These are phyloP conservation scores for Eurystomus gularis DNA, from an alignment of 2,113 vertebrate species.

Conservation along the genomic window DNA sequence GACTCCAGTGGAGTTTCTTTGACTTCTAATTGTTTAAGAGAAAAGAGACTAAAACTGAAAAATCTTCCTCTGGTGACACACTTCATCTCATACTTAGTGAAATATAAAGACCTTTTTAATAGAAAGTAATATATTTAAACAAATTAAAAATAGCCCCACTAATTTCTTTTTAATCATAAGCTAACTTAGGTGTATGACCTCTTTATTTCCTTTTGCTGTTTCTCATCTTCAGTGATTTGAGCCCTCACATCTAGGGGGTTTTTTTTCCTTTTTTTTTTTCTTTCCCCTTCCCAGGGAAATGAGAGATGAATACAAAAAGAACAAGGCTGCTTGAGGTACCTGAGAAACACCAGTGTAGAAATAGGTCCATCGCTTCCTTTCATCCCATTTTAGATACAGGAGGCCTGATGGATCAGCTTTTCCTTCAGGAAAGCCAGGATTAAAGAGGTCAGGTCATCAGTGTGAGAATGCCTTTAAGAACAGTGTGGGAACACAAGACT, in stretches of 20 bases:
- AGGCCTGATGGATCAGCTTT: conserved; percentile 28
- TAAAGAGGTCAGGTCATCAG: conserved; percentile 50
- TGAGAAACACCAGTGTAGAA: conserved; percentile 3
- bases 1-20: neutral
- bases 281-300: conserved; percentile 13
- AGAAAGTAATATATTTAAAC: conserved; percentile 63
- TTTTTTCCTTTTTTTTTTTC: neutral
- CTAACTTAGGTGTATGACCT: conserved; percentile 55
- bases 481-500: conserved; percentile 32
- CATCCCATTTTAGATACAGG: conserved; percentile 12
- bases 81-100: conserved; percentile 49
- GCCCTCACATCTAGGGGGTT: neutral
- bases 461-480: conserved; percentile 16
- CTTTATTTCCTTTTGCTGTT: conserved; percentile 51
- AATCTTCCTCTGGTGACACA: conserved; percentile 49
- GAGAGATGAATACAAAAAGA: conserved; percentile 2
- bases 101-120: conserved; percentile 51
- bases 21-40: conserved; percentile 1
- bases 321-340: neutral
- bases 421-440: conserved; percentile 58
- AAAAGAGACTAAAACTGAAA: conserved; percentile 8
- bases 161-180: conserved; percentile 70
- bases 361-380: neutral
- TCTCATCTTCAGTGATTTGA: conserved; percentile 34
- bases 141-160: conserved; percentile 65